phyloP scores from a whole-genome alignment of 2,888 invertebrate genomes.

The Catocala fraxini region DNA sequence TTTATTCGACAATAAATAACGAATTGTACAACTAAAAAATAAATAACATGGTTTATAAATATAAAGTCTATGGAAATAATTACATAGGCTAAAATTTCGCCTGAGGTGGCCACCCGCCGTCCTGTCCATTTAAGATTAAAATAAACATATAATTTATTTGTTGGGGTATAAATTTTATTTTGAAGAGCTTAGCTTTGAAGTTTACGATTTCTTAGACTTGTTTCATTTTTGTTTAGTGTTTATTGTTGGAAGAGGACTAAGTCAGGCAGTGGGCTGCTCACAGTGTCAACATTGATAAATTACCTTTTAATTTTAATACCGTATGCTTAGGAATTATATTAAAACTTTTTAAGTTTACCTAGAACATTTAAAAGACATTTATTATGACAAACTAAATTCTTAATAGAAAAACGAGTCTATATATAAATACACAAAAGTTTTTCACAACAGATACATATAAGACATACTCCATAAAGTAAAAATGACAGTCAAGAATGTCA shows the following conservation, averaged over 20 bases:
- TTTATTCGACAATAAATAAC: slow-evolving; percentile 11
- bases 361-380: too few species aligned
- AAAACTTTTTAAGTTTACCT: too few species aligned
- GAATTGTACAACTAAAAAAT: slow-evolving; percentile 3
- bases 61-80: slow-evolving; percentile 60
- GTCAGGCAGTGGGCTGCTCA: too few species aligned
- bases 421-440: too few species aligned
- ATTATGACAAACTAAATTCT: too few species aligned
- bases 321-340: too few species aligned
- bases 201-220: not conserved
- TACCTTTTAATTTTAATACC: too few species aligned
- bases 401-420: too few species aligned
- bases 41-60: slow-evolving; percentile 9
- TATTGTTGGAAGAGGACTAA: not conserved
- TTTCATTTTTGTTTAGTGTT: not conserved
- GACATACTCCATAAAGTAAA: too few species aligned
- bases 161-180: slow-evolving; percentile 17
- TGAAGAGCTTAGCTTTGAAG: slow-evolving; percentile 15
- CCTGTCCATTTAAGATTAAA: slow-evolving; percentile 35
- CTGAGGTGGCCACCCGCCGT: slow-evolving; percentile 61
- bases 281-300: too few species aligned
- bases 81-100: slow-evolving; percentile 54
- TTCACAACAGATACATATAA: too few species aligned
- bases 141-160: slow-evolving; percentile 40
- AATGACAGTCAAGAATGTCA: too few species aligned